These are phyloP conservation scores for Neosilurus mollespiculum DNA, from an alignment of 2,797 vertebrate genomes.

Conservation along the genomic window DNA sequence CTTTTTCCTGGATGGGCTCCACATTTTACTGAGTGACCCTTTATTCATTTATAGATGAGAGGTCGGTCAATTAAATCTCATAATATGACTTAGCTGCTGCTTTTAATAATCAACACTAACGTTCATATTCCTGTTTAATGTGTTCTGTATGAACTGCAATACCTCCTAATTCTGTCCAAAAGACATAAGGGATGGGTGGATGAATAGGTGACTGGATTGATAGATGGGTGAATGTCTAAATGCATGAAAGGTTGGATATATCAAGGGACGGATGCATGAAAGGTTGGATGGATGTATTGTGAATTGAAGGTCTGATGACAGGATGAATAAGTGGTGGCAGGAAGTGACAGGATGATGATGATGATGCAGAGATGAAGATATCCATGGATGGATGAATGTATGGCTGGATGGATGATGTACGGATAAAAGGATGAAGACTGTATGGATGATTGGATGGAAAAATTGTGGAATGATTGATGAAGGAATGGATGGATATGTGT, in stretches of 20 bases:
- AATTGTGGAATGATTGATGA: not conserved
- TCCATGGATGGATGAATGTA: not conserved
- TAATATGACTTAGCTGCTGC: not conserved
- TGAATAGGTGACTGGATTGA: not conserved
- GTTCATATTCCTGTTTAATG: not conserved
- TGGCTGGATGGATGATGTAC: not conserved
- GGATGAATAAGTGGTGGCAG: too few relatives aligned
- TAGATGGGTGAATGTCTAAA: not conserved
- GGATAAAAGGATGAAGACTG: not conserved
- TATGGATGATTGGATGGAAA: not conserved
- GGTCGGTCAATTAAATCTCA: not conserved
- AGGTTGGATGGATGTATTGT: not conserved
- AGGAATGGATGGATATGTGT: not conserved
- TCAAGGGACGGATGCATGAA: not conserved
- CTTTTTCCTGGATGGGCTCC: not conserved
- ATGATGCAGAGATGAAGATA: too few relatives aligned
- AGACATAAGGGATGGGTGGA: not conserved
- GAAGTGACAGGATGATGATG: too few relatives aligned
- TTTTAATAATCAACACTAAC: not conserved
- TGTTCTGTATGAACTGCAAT: not conserved
- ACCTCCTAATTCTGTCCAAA: not conserved
- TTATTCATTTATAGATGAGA: conserved; percentile 15
- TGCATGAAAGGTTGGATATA: not conserved
- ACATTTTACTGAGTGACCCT: conserved; percentile 20
- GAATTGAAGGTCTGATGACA: too few relatives aligned